Percentiles rank a stretch among this genome's conserved stretches.
Conservation (phyloP, 2,888 invertebrate genomes). For the Pristionchus fissidentatus region DNA sequence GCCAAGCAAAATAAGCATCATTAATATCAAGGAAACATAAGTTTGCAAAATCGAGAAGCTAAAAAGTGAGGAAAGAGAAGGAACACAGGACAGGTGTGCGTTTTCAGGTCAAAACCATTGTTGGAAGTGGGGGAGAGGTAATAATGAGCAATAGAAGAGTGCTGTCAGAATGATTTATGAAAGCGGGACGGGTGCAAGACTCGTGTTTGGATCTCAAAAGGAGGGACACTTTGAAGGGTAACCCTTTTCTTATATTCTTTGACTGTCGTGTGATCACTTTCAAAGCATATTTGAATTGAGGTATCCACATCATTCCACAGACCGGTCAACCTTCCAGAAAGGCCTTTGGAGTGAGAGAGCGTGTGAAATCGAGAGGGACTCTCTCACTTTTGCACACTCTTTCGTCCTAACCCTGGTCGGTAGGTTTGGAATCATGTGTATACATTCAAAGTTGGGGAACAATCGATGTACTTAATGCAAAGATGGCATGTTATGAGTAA, state of each 20-base stretch:
- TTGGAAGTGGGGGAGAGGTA: background rate
- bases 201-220: no score
- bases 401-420: no score
- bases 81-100: conserved; percentile 14
- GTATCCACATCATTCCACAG: background rate
- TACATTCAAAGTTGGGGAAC: background rate
- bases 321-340: no score
- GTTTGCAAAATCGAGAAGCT: background rate
- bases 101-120: conserved; percentile 37
- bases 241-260: no score
- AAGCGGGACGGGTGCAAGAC: background rate
- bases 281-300: background rate
- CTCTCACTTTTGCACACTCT: no score
- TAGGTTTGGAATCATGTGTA: background rate
- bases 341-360: no score
- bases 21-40: background rate
- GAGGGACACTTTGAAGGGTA: no score
- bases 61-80: background rate
- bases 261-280: background rate
- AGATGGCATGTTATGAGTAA: background rate
- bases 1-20: background rate
- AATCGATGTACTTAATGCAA: background rate
- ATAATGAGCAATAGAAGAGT: background rate
- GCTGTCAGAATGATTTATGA: conserved; percentile 34
- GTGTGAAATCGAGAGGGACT: no score